These are phyloP conservation scores for Alexandromys fortis DNA, from an alignment of 2,113 vertebrate genomes.

Conservation along the genomic window DNA sequence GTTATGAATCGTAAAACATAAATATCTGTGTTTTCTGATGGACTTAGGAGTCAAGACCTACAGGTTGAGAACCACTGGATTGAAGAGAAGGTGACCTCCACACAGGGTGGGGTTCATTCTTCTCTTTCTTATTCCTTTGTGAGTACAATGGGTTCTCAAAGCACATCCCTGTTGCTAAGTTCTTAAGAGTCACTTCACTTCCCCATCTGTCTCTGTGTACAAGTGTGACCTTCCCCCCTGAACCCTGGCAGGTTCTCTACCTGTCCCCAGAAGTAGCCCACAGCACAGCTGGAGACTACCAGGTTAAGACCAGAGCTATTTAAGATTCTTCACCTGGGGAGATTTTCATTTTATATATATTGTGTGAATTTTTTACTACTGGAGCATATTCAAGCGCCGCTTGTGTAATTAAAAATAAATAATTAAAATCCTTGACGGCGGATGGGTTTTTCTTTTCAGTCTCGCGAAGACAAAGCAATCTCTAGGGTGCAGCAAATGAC, in stretches of 20 bases:
- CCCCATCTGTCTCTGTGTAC: neutral
- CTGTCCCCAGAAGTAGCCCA: too few relatives aligned
- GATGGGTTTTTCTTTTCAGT: constrained; percentile 61
- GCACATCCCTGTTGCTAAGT: neutral
- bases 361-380: constrained; percentile 74
- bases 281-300: neutral
- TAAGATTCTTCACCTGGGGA: constrained; percentile 59
- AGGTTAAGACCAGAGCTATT: constrained; percentile 13
- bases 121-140: neutral
- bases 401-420: constrained; percentile 81
- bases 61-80: neutral
- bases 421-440: constrained; percentile 68
- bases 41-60: neutral
- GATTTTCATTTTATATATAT: constrained; percentile 62
- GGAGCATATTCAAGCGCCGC: constrained; percentile 59
- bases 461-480: constrained; percentile 61
- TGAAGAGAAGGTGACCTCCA: neutral
- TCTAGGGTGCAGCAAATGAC: constrained; percentile 48
- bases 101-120: neutral
- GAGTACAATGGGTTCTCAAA: neutral
- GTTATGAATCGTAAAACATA: neutral
- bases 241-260: neutral
- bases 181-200: neutral
- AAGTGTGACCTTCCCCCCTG: neutral
- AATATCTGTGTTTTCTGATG: neutral